phyloP scores from a whole-genome alignment of 1,140 invertebrate species.

The Sweltsa coloradensis region DNA sequence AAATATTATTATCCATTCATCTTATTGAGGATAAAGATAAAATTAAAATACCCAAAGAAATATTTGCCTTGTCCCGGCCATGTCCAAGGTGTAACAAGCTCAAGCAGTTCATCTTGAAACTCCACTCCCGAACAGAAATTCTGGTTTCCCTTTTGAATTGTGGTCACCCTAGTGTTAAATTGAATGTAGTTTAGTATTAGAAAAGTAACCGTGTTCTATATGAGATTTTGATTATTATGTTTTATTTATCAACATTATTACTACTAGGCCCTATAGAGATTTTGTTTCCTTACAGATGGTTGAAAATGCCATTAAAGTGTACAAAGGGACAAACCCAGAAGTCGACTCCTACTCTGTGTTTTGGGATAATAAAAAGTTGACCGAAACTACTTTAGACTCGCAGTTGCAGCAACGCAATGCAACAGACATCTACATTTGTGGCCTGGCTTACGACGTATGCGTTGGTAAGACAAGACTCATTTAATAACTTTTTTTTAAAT shows the following conservation, averaged over 20 bases:
- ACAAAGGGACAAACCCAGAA: conserved; percentile 89
- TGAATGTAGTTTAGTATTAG: no score
- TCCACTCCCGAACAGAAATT: background rate
- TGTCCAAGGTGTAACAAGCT: no score
- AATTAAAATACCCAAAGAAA: no score
- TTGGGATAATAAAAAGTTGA: conserved; percentile 90
- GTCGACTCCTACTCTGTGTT: conserved; percentile 97
- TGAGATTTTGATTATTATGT: no score
- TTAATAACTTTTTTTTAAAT: background rate
- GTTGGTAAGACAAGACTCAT: conserved; percentile 60
- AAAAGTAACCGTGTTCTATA: no score
- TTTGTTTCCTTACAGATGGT: conserved; percentile 33
- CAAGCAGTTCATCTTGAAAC: no score
- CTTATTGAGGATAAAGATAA: no score
- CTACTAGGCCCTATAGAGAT: conserved; percentile 9
- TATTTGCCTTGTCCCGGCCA: no score
- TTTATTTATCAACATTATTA: no score
- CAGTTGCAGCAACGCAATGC: conserved; percentile 67
- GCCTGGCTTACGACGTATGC: conserved; percentile 92
- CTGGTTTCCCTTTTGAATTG: background rate
- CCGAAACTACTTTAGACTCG: conserved; percentile 70
- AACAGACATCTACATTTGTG: conserved; percentile 91
- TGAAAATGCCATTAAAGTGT: conserved; percentile 67
- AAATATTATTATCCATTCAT: no score
- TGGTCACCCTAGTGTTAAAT: background rate